Evolutionary conservation across 2,113 vertebrate species (phyloP).

Genomic region (Cynoglossus semilaevis): DNA sequence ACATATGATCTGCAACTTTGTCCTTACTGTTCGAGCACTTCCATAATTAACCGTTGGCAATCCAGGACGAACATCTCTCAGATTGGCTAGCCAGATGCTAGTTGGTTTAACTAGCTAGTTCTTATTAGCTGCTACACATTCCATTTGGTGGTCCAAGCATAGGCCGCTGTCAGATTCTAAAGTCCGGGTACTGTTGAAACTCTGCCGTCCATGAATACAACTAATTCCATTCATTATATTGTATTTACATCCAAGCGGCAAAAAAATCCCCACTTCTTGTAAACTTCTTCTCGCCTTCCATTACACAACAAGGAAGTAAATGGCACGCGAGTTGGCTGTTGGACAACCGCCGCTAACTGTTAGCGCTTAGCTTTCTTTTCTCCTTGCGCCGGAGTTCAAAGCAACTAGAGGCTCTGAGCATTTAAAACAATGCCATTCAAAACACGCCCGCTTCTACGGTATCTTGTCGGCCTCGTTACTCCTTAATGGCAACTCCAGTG

Average conservation of each 20-base stretch:
- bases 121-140: slow-evolving; percentile 49
- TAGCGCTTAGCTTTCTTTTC: slow-evolving; percentile 54
- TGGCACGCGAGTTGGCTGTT: slow-evolving; percentile 51
- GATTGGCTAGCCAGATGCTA: slow-evolving; percentile 42
- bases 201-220: not conserved
- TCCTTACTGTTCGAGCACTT: slow-evolving; percentile 11
- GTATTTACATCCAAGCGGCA: slow-evolving; percentile 15
- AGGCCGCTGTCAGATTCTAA: slow-evolving; percentile 33
- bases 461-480: not conserved
- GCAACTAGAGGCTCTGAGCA: slow-evolving; percentile 57
- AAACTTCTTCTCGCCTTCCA: slow-evolving; percentile 62
- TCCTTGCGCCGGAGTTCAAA: slow-evolving; percentile 56
- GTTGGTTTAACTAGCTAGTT: slow-evolving; percentile 50
- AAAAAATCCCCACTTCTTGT: slow-evolving; percentile 22
- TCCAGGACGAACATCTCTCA: slow-evolving; percentile 31
- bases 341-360: slow-evolving; percentile 39
- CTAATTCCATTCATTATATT: slow-evolving; percentile 31
- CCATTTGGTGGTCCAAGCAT: slow-evolving; percentile 38
- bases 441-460: slow-evolving; percentile 5
- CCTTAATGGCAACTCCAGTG: not conserved
- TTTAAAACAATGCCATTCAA: slow-evolving; percentile 43
- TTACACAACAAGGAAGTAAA: slow-evolving; percentile 73
- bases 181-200: slow-evolving; percentile 19
- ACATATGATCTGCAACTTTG: slow-evolving; percentile 9
- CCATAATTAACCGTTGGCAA: slow-evolving; percentile 33